These are phyloP conservation scores for Galeruca laticollis DNA, from an alignment of 2,888 invertebrate genomes.

Conservation along the genomic window DNA sequence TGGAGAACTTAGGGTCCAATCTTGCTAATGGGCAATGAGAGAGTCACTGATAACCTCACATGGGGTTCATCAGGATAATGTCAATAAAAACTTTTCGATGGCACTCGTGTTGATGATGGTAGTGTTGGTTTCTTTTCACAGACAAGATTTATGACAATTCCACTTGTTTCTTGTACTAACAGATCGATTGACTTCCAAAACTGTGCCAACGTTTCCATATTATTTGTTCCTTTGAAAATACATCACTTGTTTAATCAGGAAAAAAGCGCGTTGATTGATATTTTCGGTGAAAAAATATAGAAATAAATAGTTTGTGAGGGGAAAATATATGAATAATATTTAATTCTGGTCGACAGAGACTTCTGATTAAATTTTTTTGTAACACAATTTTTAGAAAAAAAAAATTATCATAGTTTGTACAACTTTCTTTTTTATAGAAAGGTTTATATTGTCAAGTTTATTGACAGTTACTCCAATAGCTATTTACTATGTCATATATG, in stretches of 20 bases:
- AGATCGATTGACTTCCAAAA: slow-evolving; percentile 21
- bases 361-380: too few species aligned
- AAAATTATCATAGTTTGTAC: too few species aligned
- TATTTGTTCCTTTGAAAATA: slow-evolving; percentile 49
- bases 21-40: slow-evolving; percentile 66
- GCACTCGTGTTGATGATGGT: slow-evolving; percentile 39
- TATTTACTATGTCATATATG: too few species aligned
- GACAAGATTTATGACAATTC: slow-evolving; percentile 25
- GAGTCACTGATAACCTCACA: slow-evolving; percentile 64
- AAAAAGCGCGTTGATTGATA: not conserved
- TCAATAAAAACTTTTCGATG: slow-evolving; percentile 44
- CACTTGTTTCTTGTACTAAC: slow-evolving; percentile 20
- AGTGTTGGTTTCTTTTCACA: slow-evolving; percentile 35
- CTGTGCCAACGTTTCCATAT: slow-evolving; percentile 51
- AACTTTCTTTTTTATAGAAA: too few species aligned
- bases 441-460: too few species aligned
- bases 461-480: too few species aligned
- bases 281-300: too few species aligned
- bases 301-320: too few species aligned
- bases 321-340: too few species aligned
- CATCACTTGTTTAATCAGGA: not conserved
- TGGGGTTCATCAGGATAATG: slow-evolving; percentile 61
- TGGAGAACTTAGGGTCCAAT: slow-evolving; percentile 62
- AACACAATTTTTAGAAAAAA: too few species aligned
- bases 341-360: too few species aligned